Evolutionary conservation across 2,888 invertebrate genomes (phyloP).

Genomic region (Gnatocerus cornutus): DNA sequence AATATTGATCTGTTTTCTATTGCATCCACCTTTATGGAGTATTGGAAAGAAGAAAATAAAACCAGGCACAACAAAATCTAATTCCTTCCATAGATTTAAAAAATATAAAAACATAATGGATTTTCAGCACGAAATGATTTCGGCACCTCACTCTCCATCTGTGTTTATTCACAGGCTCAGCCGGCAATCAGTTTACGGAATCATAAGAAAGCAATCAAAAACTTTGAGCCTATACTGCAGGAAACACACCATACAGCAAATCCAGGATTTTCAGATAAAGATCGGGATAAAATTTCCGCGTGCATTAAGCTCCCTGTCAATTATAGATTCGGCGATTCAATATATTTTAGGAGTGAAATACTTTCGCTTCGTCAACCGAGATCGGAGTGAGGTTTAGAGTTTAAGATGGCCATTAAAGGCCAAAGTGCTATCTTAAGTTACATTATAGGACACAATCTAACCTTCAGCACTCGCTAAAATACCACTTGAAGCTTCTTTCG

Average conservation of each 20-base stretch:
- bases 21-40: constrained; percentile 1
- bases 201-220: constrained; percentile 29
- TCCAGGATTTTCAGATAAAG: background rate
- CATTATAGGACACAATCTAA: background rate
- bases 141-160: constrained; percentile 5
- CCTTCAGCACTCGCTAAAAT: background rate
- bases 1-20: constrained; percentile 26
- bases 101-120: constrained; percentile 28
- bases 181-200: constrained; percentile 18
- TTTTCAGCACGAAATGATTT: constrained; percentile 17
- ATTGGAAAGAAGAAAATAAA: constrained; percentile 12
- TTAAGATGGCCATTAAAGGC: constrained; percentile 1
- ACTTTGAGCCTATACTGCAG: constrained; percentile 24
- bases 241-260: constrained; percentile 24
- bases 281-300: constrained; percentile 15
- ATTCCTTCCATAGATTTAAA: constrained; percentile 25
- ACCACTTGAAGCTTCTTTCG: constrained; percentile 6
- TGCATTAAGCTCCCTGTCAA: constrained; percentile 9
- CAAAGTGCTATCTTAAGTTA: constrained; percentile 1
- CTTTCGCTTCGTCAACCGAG: background rate
- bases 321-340: background rate
- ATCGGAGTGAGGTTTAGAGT: background rate
- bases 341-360: background rate
- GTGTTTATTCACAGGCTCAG: constrained; percentile 11
- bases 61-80: constrained; percentile 13